Base-by-base conservation (phyloP, 2,797 vertebrate species). In the Eupleurogrammus muticus region DNA sequence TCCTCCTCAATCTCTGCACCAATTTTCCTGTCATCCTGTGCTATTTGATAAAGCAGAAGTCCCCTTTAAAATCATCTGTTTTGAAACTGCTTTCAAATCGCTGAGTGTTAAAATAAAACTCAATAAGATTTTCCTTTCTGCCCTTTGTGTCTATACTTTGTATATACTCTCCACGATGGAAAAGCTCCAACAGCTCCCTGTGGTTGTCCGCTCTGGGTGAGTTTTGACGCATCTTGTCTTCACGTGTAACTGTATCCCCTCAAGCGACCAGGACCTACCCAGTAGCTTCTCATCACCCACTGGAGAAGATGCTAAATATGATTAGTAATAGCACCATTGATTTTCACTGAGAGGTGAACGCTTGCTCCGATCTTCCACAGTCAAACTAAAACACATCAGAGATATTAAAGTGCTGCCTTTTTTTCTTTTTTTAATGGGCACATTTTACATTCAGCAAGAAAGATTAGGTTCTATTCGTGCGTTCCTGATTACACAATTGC, bases 401-500 rank as follows among this genome's bases (percentile, higher is more conserved):
- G 68, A 76, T 80, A 80, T 83, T 84, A 81, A 77, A 88, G 50
- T 47, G 10, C 44, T 44, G 60, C 42, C 16, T 47, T 44, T 77
- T 77, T 51, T 20, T 63, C 58, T 55, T 52, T 76, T 46, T 69
- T 76, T 63, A 52, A 79, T 55, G 56, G 77, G 56, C 62, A 77
- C 55, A 81, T 86, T 90, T 82, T 80, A 70, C 67, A 86, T 85
- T 85, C 83, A 81, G 80, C 1, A 57, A 68, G 74, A 86, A 79
- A 73, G 68, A 77, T 87, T 80, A 56, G 62, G 81, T 79, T 84
- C 83, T 87, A 88, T 92, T 86, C 86, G 76, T 66, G 66, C 24
- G 57, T 83, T 82, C 52, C 65, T 85, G 85, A 90, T 81, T 82
- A 62, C 64, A 46, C 50, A 3, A 28, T 28, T 6, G 28, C 28